These are phyloP conservation scores for Spilogale gracilis DNA, from an alignment of 2,113 vertebrate genomes.

Conservation along the genomic window DNA sequence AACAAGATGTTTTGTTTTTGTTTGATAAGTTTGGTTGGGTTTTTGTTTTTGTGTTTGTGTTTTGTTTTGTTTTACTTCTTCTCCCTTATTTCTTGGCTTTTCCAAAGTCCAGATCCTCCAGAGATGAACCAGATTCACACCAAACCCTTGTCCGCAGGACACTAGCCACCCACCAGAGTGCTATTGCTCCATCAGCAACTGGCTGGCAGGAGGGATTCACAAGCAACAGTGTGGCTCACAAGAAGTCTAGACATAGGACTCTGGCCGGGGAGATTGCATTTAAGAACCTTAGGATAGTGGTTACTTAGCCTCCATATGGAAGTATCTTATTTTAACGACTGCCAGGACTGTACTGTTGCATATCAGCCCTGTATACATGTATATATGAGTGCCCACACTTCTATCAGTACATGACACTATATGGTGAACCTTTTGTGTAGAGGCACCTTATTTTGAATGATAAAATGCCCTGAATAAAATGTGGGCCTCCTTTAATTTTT, in stretches of 20 bases:
- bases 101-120: background rate
- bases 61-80: background rate
- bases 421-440: background rate
- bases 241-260: rapidly evolving
- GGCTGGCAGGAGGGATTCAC: background rate
- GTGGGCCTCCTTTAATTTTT: background rate
- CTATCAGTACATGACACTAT: background rate
- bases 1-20: background rate
- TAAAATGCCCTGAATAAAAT: background rate
- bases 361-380: background rate
- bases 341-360: background rate
- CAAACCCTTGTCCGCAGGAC: background rate
- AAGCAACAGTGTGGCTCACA: background rate
- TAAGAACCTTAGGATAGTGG: background rate
- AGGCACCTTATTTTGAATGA: background rate
- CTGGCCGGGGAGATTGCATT: background rate
- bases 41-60: background rate
- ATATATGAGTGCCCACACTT: background rate
- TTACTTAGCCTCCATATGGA: background rate
- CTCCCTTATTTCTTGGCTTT: background rate
- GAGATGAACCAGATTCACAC: background rate
- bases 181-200: background rate
- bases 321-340: background rate
- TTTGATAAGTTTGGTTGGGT: background rate
- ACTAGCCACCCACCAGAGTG: background rate